A percentile compares a stretch with the other conserved stretches of the same genome.
phyloP scores from a whole-genome alignment of 1,140 invertebrate species.

The Paraescarpia echinospica region DNA sequence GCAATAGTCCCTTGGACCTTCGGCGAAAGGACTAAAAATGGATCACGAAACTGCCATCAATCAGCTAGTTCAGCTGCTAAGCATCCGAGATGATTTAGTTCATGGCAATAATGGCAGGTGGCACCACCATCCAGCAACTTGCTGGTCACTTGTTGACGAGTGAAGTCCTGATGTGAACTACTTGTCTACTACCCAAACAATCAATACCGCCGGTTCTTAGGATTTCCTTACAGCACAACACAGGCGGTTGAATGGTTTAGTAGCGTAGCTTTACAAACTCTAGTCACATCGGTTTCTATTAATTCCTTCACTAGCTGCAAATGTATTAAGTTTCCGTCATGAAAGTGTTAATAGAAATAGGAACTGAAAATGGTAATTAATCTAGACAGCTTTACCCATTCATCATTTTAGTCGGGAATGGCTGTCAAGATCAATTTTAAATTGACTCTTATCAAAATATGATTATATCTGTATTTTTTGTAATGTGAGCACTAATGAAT shows the following conservation, averaged over 20 bases:
- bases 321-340: not conserved
- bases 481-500: too few species aligned
- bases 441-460: too few species aligned
- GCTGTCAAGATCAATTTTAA: not conserved
- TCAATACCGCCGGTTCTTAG: not conserved
- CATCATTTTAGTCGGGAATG: not conserved
- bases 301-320: not conserved
- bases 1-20: not conserved
- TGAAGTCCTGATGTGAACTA: not conserved
- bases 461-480: too few species aligned
- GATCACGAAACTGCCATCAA: not conserved
- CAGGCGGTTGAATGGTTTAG: not conserved
- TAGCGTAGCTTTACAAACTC: not conserved
- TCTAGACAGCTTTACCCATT: not conserved
- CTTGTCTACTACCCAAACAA: not conserved
- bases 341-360: not conserved
- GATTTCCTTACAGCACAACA: not conserved
- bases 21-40: not conserved
- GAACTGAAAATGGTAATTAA: not conserved
- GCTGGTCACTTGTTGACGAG: not conserved
- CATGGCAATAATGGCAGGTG: not conserved
- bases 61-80: not conserved
- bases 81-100: not conserved
- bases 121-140: not conserved
- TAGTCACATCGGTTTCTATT: not conserved